These are phyloP conservation scores for Apistogramma diplotaenia DNA, from an alignment of 2,113 vertebrate genomes.

Conservation along the genomic window DNA sequence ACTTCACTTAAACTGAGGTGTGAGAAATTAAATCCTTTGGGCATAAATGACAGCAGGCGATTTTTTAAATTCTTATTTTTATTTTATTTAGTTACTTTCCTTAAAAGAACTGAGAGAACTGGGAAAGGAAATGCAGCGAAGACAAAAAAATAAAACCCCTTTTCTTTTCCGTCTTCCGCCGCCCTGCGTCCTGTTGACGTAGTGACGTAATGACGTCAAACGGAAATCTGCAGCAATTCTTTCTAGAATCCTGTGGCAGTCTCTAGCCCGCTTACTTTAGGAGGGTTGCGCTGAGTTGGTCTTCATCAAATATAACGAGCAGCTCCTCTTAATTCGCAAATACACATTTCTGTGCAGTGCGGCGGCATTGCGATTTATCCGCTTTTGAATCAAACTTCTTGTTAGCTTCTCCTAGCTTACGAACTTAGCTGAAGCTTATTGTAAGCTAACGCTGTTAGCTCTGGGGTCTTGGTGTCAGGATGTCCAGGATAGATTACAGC, in stretches of 20 bases:
- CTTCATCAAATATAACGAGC: neutral
- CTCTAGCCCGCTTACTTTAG: neutral
- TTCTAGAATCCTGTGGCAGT: constrained; percentile 64
- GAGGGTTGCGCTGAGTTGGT: neutral
- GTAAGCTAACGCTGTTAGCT: constrained; percentile 46
- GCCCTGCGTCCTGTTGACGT: neutral
- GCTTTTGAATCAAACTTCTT: neutral
- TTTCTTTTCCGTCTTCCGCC: neutral
- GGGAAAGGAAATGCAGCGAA: neutral
- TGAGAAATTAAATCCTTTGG: neutral
- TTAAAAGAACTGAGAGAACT: neutral
- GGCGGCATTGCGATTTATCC: neutral
- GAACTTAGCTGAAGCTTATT: constrained; percentile 12
- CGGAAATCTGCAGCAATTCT: constrained; percentile 58
- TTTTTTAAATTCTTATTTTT: neutral
- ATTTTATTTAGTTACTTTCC: neutral
- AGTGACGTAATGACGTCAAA: constrained; percentile 19
- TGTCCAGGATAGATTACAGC: constrained; percentile 89
- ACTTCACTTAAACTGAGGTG: neutral
- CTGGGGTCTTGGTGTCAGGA: constrained; percentile 31
- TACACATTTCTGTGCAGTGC: neutral
- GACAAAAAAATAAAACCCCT: neutral
- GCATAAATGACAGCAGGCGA: neutral
- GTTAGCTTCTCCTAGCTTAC: constrained; percentile 10
- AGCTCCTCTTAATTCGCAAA: neutral